A percentile compares a stretch with the other conserved stretches of the same genome.
phyloP scores from a whole-genome alignment of 2,797 vertebrate species.

The Hydrocynus forskahlii region DNA sequence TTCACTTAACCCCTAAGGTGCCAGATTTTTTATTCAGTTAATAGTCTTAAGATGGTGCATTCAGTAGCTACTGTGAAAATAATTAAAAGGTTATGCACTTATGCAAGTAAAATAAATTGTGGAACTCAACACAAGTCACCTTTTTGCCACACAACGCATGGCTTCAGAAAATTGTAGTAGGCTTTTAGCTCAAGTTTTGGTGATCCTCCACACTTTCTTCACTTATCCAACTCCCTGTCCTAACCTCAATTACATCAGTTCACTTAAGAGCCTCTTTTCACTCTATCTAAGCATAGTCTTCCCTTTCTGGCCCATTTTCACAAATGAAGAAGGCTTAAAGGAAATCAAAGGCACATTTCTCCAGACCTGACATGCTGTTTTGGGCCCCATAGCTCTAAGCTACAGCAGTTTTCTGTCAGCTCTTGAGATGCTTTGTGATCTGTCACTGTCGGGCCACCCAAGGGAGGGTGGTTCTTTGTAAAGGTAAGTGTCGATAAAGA shows the following conservation, averaged over 20 bases:
- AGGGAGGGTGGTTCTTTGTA: slow-evolving; percentile 74
- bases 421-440: slow-evolving; percentile 51
- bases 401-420: slow-evolving; percentile 37
- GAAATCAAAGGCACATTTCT: slow-evolving; percentile 66
- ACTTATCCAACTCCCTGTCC: not conserved
- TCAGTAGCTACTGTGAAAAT: not conserved
- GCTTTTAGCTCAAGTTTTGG: not conserved
- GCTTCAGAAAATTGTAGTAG: not conserved
- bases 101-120: not conserved
- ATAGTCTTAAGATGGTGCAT: not conserved
- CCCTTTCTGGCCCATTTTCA: slow-evolving; percentile 40
- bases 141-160: not conserved
- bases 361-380: slow-evolving; percentile 39
- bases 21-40: not conserved
- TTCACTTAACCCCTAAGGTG: not conserved
- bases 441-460: slow-evolving; percentile 69
- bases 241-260: slow-evolving; percentile 29
- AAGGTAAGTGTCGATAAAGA: slow-evolving; percentile 82
- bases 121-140: not conserved
- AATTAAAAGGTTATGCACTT: not conserved
- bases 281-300: slow-evolving; percentile 5
- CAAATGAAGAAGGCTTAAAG: slow-evolving; percentile 66
- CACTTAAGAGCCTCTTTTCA: slow-evolving; percentile 12
- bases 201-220: slow-evolving; percentile 8
- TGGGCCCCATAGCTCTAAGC: slow-evolving; percentile 47